Base-by-base conservation (phyloP, 2,888 invertebrate species). In the Synanthedon formicaeformis region DNA sequence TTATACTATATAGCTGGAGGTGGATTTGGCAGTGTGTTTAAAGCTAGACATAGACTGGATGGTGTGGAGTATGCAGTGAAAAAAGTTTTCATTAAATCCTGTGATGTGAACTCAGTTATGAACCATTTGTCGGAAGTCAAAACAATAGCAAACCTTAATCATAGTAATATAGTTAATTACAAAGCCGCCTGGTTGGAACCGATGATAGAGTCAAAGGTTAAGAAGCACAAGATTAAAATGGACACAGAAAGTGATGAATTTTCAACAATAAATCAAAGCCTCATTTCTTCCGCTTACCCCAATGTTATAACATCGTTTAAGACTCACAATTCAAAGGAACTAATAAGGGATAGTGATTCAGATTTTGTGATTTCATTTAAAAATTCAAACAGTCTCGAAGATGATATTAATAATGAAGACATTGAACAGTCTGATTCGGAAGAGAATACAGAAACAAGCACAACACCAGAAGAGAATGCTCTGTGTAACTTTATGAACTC, bases 131-230 rank as follows among this genome's bases (percentile, higher is more conserved):
- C 91, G 3, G 95, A 95, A 88, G 95, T 94, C 1, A 93, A 94
- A 78, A 93, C 93, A 2, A 89, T 95, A 60, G 94, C 95, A 0
- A 91, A 91, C 65, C 79, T 95, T 27, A 92, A 93, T 67, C 95
- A 95, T 79, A 89, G 91, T 0, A 94, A 95, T 70, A 93, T 95
- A 58, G 94, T 95, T 4, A 91, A 93, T 18, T 95, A 95, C 66
- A 94, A 95, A 81, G 92, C 92, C 0, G 94, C 95, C 0, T 95
- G 95, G 95, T 76, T 95, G 40, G 95, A 95, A 74, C 89, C 91
- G 0, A 81, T 89, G 76, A 83, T 91, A 57, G 88, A 89, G 57
- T 84, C 84, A 0, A 82, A 71, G 14, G 63, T 79, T 1, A 81
- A 80, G 53, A 66, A 61, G 13, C 75, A 68, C 12, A 66, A 61